phyloP scores from a whole-genome alignment of 2,113 vertebrate genomes.

The Laterallus jamaicensis region DNA sequence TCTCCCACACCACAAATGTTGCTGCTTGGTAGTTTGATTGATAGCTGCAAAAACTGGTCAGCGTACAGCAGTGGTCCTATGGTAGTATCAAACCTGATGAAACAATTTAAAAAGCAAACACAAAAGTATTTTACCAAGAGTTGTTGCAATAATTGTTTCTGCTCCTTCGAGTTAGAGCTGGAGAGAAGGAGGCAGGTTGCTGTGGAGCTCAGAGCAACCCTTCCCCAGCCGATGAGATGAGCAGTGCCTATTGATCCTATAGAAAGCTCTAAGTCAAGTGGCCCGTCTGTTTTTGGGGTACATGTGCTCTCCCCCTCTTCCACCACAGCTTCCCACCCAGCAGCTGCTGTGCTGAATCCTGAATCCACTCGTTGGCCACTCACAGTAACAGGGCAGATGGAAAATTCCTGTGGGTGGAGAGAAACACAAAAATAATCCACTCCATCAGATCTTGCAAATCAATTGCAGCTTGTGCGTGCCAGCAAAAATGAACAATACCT shows the following conservation, averaged over 20 bases:
- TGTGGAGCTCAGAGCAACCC: rapidly evolving
- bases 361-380: neutral
- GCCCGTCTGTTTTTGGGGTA: neutral
- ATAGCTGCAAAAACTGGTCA: slow-evolving; percentile 90
- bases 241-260: neutral
- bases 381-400: neutral
- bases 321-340: neutral
- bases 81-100: slow-evolving; percentile 84
- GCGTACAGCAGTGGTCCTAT: slow-evolving; percentile 87
- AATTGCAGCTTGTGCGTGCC: neutral
- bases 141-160: rapidly evolving
- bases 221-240: neutral
- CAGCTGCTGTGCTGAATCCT: neutral
- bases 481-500: neutral
- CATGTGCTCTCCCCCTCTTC: neutral
- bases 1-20: slow-evolving; percentile 95
- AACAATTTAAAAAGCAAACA: neutral
- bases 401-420: neutral
- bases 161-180: neutral
- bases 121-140: rapidly evolving
- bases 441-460: neutral
- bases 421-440: neutral
- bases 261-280: neutral
- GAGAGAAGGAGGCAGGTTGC: rapidly evolving
- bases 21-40: slow-evolving; percentile 83